Conservation (phyloP, 2,797 vertebrate species). For the Falco peregrinus region DNA sequence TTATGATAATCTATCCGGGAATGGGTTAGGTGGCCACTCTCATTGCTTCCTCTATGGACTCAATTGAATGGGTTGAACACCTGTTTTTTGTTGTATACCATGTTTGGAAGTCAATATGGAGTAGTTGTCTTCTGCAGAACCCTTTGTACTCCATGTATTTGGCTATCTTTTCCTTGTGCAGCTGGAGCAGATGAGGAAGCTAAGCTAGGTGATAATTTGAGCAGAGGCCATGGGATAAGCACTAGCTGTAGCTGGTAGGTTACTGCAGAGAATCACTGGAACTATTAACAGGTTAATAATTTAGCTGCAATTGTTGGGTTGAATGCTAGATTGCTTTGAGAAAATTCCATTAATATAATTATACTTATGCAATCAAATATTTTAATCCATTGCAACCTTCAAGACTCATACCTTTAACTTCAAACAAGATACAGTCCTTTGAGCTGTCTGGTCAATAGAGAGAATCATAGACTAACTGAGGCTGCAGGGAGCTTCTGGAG, state of each 20-base stretch:
- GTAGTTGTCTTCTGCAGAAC: not conserved
- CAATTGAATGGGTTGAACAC: not conserved
- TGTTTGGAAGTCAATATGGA: not conserved
- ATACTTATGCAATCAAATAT: not conserved
- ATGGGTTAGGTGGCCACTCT: not conserved
- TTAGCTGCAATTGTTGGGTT: not conserved
- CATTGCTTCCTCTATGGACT: not conserved
- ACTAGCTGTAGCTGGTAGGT: not conserved
- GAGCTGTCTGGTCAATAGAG: not conserved
- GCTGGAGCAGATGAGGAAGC: not conserved
- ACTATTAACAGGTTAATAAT: conserved; percentile 12
- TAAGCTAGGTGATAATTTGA: not conserved
- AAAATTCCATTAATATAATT: conserved; percentile 34
- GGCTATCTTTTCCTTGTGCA: not conserved
- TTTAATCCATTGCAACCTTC: not conserved
- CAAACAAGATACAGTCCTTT: not conserved
- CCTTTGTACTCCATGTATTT: not conserved
- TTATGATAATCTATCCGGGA: not conserved
- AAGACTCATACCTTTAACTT: not conserved
- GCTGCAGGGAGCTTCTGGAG: not conserved
- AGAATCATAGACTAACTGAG: not conserved
- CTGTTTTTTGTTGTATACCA: not conserved
- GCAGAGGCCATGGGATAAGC: not conserved
- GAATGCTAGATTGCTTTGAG: conserved; percentile 27
- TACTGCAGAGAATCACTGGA: not conserved